These are phyloP conservation scores for Cacatua alba DNA, from an alignment of 2,113 vertebrate species.

Conservation along the genomic window DNA sequence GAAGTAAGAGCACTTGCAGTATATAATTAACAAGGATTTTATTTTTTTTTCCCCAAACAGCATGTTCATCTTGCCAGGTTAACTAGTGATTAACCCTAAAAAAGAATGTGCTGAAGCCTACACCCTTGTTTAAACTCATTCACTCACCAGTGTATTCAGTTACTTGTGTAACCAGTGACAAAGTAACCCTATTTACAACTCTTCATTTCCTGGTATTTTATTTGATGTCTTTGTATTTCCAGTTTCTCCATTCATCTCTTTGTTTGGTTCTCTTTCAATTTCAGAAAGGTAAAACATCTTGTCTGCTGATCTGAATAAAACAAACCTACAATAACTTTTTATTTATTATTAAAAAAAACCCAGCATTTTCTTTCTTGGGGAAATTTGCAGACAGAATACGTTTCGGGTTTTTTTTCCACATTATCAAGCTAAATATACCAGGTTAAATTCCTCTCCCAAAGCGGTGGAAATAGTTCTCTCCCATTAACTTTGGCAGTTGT, in stretches of 20 bases:
- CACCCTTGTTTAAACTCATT: conserved; percentile 72
- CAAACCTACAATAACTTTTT: conserved; percentile 35
- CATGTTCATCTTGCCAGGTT: conserved; percentile 79
- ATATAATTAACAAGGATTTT: conserved; percentile 87
- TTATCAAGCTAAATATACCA: not conserved
- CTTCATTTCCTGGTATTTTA: conserved; percentile 65
- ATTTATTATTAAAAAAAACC: not conserved
- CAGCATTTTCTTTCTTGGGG: not conserved
- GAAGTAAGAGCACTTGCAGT: conserved; percentile 78
- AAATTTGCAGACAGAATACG: conserved; percentile 5
- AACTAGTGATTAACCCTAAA: conserved; percentile 86
- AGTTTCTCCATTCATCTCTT: conserved; percentile 52
- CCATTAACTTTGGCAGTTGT: not conserved
- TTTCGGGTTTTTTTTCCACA: not conserved
- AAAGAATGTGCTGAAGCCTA: conserved; percentile 72
- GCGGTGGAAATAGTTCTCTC: not conserved
- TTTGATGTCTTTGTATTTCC: conserved; percentile 64
- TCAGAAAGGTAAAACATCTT: conserved; percentile 56
- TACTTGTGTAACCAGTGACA: conserved; percentile 63
- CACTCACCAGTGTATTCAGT: conserved; percentile 58
- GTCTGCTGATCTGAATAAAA: conserved; percentile 52
- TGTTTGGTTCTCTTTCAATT: conserved; percentile 53
- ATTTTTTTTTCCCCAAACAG: conserved; percentile 61
- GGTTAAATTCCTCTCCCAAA: not conserved
- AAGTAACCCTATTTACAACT: conserved; percentile 60